phyloP scores from a whole-genome alignment of 2,888 invertebrate genomes.

The Perdita meconis region DNA sequence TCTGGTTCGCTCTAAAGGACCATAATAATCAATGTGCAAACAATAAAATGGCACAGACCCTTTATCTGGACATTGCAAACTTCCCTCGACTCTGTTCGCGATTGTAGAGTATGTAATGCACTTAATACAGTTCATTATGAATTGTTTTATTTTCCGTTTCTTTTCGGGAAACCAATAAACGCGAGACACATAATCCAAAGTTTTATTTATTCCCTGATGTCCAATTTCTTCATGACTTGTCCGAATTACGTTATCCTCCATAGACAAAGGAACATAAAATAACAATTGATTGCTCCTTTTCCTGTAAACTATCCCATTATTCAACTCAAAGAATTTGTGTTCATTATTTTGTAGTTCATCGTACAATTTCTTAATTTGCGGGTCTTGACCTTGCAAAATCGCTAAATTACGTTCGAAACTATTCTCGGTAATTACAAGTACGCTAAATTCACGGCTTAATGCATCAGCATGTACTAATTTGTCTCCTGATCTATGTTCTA shows the following conservation, averaged over 20 bases:
- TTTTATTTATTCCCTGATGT: slow-evolving; percentile 20
- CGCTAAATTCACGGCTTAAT: slow-evolving; percentile 7
- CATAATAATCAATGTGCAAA: slow-evolving; percentile 23
- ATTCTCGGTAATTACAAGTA: neutral
- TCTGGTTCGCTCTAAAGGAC: slow-evolving; percentile 13
- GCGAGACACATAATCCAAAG: slow-evolving; percentile 11
- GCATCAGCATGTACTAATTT: slow-evolving; percentile 10
- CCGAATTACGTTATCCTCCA: slow-evolving; percentile 14
- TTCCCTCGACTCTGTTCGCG: slow-evolving; percentile 6
- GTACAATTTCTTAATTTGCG: neutral
- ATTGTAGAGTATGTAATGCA: slow-evolving; percentile 10
- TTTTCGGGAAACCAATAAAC: slow-evolving; percentile 18
- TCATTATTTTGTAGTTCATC: neutral
- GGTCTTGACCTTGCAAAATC: slow-evolving; percentile 8
- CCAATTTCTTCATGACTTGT: slow-evolving; percentile 13
- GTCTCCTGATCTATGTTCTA: slow-evolving; percentile 12
- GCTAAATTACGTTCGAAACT: slow-evolving; percentile 13
- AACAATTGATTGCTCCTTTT: neutral
- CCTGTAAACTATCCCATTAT: slow-evolving; percentile 10
- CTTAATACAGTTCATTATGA: slow-evolving; percentile 3
- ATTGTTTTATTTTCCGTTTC: slow-evolving; percentile 2
- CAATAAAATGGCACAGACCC: slow-evolving; percentile 11
- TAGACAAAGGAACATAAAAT: slow-evolving; percentile 17
- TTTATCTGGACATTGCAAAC: slow-evolving; percentile 8
- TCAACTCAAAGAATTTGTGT: slow-evolving; percentile 10